These are phyloP conservation scores for Orientallactaga bullata DNA, from an alignment of 2,113 vertebrate species.

Conservation along the genomic window DNA sequence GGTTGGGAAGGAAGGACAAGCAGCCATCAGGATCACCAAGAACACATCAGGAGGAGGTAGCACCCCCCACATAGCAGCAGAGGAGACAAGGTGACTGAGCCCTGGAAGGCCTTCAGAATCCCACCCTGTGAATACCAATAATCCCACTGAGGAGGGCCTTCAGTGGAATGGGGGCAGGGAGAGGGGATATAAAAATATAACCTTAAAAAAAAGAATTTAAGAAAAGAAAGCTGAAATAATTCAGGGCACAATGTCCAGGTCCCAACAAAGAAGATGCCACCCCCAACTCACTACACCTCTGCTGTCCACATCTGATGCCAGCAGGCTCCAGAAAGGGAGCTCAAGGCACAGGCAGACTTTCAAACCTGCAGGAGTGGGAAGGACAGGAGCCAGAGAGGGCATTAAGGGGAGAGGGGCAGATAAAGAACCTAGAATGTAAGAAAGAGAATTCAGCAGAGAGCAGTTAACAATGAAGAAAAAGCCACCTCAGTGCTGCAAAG, in stretches of 20 bases:
- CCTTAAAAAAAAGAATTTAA: too few species aligned
- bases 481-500: not conserved
- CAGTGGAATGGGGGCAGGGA: too few species aligned
- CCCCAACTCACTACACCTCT: rapidly evolving
- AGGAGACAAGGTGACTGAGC: not conserved
- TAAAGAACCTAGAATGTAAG: not conserved
- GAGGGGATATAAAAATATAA: too few species aligned
- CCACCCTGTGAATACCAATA: too few species aligned
- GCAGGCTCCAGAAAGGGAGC: not conserved
- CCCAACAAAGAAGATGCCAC: not conserved
- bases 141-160: too few species aligned
- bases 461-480: not conserved
- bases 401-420: not conserved
- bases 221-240: not conserved
- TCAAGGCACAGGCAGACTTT: not conserved
- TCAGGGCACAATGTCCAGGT: too few species aligned
- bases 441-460: not conserved
- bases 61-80: too few species aligned
- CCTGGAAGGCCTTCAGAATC: too few species aligned
- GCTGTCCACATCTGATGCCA: not conserved
- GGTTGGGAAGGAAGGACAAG: not conserved
- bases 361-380: not conserved
- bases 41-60: not conserved
- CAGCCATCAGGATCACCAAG: not conserved
- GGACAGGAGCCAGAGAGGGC: not conserved